Percentiles rank a stretch among this genome's conserved stretches.
Evolutionary conservation across 1,140 invertebrate species (phyloP).

Genomic region (Muscidifurax raptorellus): DNA sequence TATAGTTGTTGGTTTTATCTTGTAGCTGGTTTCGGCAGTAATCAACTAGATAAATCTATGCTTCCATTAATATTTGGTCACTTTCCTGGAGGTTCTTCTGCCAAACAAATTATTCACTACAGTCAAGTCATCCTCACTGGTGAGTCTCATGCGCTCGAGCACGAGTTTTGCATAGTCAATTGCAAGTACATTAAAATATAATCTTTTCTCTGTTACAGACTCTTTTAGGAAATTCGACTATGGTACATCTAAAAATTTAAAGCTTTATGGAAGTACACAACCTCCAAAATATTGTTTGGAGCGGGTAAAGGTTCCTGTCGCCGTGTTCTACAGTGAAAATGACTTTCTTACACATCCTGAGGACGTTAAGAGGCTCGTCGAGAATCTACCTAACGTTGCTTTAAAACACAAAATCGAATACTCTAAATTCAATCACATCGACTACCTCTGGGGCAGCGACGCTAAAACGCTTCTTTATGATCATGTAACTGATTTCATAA

Average conservation of each 20-base stretch:
- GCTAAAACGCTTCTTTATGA: constrained; percentile 69
- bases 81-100: constrained; percentile 84
- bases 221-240: constrained; percentile 77
- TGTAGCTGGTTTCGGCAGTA: constrained; percentile 71
- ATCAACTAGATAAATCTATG: constrained; percentile 73
- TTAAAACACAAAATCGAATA: constrained; percentile 67
- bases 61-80: constrained; percentile 80
- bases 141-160: constrained; percentile 53
- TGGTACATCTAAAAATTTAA: constrained; percentile 72
- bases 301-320: constrained; percentile 76
- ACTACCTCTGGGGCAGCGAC: constrained; percentile 74
- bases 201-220: constrained; percentile 61
- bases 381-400: constrained; percentile 75
- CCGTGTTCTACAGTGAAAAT: constrained; percentile 83
- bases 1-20: constrained; percentile 69
- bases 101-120: constrained; percentile 80
- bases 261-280: constrained; percentile 71
- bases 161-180: not conserved
- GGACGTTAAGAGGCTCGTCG: constrained; percentile 78
- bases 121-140: constrained; percentile 75
- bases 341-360: constrained; percentile 81
- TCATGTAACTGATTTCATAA: constrained; percentile 61
- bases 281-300: constrained; percentile 76
- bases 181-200: not conserved
- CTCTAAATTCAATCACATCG: constrained; percentile 74